A percentile compares a stretch with the other conserved stretches of the same genome.
Conservation (phyloP, 1,140 invertebrate genomes). For the Araneus ventricosus region DNA sequence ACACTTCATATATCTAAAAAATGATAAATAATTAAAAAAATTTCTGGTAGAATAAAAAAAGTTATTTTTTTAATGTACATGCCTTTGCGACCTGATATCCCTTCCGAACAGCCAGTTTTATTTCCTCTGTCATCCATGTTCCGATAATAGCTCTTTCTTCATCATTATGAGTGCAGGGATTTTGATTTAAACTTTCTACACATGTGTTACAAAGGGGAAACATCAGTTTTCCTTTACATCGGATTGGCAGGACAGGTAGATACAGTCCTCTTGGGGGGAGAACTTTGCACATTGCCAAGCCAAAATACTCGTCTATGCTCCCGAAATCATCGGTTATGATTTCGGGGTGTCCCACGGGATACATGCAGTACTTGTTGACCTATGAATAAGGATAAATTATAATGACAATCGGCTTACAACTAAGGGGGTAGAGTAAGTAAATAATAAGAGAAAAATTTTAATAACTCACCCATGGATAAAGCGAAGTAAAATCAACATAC, state of each 20-base stretch:
- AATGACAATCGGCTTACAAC: too few species aligned
- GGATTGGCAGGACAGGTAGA: neutral
- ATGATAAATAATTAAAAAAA: too few species aligned
- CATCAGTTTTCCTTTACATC: conserved; percentile 2
- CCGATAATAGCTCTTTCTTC: too few species aligned
- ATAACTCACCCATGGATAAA: neutral
- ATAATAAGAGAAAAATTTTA: too few species aligned
- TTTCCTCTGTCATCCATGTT: neutral
- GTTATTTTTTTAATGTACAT: too few species aligned
- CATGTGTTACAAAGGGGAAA: neutral
- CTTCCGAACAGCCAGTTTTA: neutral
- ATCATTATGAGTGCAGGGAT: too few species aligned
- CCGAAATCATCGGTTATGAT: neutral
- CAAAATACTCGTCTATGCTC: neutral
- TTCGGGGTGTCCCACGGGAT: neutral
- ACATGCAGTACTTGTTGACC: neutral
- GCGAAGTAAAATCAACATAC: too few species aligned
- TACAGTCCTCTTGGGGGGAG: neutral
- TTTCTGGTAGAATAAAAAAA: too few species aligned
- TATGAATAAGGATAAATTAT: too few species aligned
- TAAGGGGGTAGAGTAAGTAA: too few species aligned
- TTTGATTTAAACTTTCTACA: neutral
- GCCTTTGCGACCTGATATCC: neutral
- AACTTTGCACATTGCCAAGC: neutral
- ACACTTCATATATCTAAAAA: too few species aligned